Evolutionary conservation across 2,888 invertebrate species (phyloP), one percentile per base, ranked within the genome.

Genomic region (Sphaerophoria taeniata): DNA sequence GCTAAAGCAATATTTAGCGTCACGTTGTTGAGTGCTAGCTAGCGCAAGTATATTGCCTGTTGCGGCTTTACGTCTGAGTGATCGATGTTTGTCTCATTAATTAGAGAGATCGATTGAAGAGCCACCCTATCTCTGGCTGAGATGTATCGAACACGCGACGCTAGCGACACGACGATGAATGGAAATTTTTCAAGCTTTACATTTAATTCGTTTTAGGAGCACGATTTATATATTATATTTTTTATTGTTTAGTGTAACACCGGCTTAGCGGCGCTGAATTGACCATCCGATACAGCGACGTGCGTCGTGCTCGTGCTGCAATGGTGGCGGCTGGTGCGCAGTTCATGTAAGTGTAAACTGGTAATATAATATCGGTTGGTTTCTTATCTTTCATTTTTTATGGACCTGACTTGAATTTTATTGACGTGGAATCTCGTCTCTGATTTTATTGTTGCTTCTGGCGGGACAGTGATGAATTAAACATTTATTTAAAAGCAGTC

Each of bases 101-200:
- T 85, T 85, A 85, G 73, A 63, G 65, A 4, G 6, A 33, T 70
- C 72, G 73, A 76, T 77, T 81, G 69, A 65, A 70, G 24, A 24
- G 74, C 75, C 74, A 75, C 72, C 81, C 65, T 72, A 81, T 61
- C 76, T 81, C 39, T 76, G 76, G 39, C 69, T 76, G 58, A 71
- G 70, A 71, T 67, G 79, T 80, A 84, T 80, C 84, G 76, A 80
- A 80, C 84, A 84, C 84, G 84, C 84, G 84, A 69, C 84, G 75
- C 67, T 24, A 24, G 24, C 24, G 24, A 24, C 24, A 55, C 69
- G 72, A 84, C 63, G 84, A 84, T 84, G 84, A 84, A 84, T 84
- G 84, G 84, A 84, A 84, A 80, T 79, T 79, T 84, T 84, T 79
- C 71, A 53, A 72, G 7, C 61, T 71, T 80, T 84, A 75, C 60